Percentiles rank a stretch among this genome's conserved stretches.
Evolutionary conservation across 2,888 invertebrate genomes (phyloP).

Genomic region (Phyllotreta cruciferae): DNA sequence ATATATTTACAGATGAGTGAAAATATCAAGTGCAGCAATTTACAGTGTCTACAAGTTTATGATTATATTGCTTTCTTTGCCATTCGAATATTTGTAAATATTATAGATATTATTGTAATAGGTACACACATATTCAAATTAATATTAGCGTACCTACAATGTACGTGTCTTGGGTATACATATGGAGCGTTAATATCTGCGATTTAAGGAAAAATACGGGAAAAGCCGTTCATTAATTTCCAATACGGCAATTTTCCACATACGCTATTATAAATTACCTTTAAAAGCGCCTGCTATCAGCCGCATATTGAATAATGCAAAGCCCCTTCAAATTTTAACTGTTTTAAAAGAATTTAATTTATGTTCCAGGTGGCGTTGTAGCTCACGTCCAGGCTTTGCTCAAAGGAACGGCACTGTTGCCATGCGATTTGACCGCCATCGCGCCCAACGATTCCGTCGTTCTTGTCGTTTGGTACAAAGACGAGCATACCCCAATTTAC

Average conservation of each 20-base stretch:
- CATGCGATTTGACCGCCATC: conserved; percentile 84
- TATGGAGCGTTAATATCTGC: neutral
- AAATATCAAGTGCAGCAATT: conserved; percentile 2
- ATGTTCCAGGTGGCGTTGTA: conserved; percentile 56
- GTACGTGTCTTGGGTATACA: neutral
- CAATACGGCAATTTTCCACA: conserved; percentile 34
- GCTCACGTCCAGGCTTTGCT: conserved; percentile 74
- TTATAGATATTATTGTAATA: too few relatives aligned
- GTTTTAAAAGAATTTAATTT: conserved; percentile 41
- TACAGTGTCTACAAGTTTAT: neutral
- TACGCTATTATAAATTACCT: conserved; percentile 32
- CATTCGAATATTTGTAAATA: too few relatives aligned
- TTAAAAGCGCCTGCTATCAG: conserved; percentile 30
- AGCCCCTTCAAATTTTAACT: conserved; percentile 31
- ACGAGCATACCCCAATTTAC: conserved; percentile 85
- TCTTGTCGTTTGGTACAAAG: conserved; percentile 91
- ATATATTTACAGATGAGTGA: conserved; percentile 14
- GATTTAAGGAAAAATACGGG: conserved; percentile 1
- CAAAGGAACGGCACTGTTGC: conserved; percentile 80
- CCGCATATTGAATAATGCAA: conserved; percentile 37
- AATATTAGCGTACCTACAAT: neutral
- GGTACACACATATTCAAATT: too few relatives aligned
- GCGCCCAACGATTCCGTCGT: conserved; percentile 80
- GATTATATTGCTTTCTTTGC: too few relatives aligned
- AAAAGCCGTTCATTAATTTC: conserved; percentile 28